Conservation (phyloP, 2,888 invertebrate species). For the Merodon equestris region DNA sequence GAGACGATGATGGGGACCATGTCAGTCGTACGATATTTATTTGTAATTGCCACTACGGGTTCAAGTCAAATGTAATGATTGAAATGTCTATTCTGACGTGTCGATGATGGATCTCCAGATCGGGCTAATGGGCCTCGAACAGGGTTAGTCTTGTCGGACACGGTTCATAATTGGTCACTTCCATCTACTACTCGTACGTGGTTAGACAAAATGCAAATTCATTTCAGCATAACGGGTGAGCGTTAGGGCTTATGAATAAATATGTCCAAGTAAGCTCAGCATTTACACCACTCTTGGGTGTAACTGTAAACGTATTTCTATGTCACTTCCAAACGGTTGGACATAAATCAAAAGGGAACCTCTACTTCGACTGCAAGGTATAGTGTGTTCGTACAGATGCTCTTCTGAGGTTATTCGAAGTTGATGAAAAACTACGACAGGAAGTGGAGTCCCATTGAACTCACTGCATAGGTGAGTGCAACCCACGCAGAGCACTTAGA, state of each 20-base stretch:
- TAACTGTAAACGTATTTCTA: constrained; percentile 63
- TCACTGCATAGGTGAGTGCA: not conserved
- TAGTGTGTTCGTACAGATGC: constrained; percentile 35
- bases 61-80: constrained; percentile 19
- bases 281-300: constrained; percentile 44
- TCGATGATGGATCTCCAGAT: constrained; percentile 45
- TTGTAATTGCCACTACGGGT: not conserved
- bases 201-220: constrained; percentile 41
- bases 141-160: not conserved
- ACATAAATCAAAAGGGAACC: constrained; percentile 35
- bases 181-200: not conserved
- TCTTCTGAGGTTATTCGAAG: constrained; percentile 47
- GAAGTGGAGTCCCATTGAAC: constrained; percentile 23
- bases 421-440: constrained; percentile 39
- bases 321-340: constrained; percentile 62
- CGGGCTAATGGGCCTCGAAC: constrained; percentile 21
- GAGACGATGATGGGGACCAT: not conserved
- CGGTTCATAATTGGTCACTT: constrained; percentile 54
- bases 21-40: constrained; percentile 6
- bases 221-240: not conserved
- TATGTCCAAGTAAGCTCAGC: constrained; percentile 40
- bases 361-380: not conserved
- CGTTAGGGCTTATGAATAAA: constrained; percentile 50
- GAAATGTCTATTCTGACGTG: constrained; percentile 56
- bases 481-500: not conserved